Percentiles rank a stretch among this genome's conserved stretches.
Conservation (phyloP, 1,140 invertebrate species). For the Frieseomelitta varia region DNA sequence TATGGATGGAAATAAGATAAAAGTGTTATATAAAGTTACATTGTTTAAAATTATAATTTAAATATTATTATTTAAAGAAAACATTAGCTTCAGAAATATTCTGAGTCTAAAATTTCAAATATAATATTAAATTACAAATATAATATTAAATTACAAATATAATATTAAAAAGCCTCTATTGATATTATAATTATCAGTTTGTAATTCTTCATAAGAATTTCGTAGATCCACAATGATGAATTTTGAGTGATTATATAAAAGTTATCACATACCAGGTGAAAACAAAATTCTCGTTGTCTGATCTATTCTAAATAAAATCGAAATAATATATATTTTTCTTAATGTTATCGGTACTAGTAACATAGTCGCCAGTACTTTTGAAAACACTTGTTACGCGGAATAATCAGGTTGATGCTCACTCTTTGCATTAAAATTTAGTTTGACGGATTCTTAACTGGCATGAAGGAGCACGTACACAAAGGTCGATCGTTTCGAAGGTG, state of each 20-base stretch:
- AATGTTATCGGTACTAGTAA: no score
- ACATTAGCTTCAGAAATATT: background rate
- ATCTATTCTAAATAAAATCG: no score
- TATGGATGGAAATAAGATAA: no score
- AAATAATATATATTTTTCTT: no score
- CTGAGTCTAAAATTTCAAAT: background rate
- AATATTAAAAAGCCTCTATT: background rate
- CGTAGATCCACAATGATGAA: no score
- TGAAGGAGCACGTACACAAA: background rate
- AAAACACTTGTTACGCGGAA: background rate
- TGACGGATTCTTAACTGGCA: background rate
- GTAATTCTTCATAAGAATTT: background rate
- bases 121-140: no score
- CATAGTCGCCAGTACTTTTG: no score
- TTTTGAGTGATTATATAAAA: no score
- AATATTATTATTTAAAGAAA: background rate
- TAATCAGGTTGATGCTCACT: conserved; percentile 11
- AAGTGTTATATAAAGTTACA: no score
- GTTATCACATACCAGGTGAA: no score
- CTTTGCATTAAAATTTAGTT: conserved; percentile 38
- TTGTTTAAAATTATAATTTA: no score
- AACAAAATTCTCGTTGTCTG: no score
- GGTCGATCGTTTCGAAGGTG: background rate
- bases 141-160: background rate
- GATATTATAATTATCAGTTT: background rate